phyloP scores from a whole-genome alignment of 1,140 invertebrate genomes.

The Ladona fulva region DNA sequence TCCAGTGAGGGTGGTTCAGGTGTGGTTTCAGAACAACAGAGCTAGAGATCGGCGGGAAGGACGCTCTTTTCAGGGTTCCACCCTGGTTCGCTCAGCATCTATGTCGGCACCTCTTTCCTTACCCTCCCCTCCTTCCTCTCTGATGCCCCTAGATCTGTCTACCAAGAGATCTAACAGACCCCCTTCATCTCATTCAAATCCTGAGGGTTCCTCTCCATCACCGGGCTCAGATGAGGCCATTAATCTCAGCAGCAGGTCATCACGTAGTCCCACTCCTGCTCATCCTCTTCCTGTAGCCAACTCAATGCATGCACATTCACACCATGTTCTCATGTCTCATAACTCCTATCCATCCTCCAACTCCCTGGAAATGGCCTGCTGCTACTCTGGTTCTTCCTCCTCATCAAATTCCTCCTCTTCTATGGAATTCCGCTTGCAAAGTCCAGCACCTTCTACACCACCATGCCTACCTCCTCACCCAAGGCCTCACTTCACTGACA shows the following conservation, averaged over 20 bases:
- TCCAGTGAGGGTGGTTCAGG: conserved; percentile 85
- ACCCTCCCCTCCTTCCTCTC: conserved; percentile 31
- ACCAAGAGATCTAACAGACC: conserved; percentile 54
- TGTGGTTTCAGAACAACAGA: conserved; percentile 96
- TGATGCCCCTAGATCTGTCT: conserved; percentile 73
- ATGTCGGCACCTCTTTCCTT: no score
- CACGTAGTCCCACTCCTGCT: conserved; percentile 49
- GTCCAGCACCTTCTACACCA: conserved; percentile 17
- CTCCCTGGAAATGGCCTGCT: conserved; percentile 18
- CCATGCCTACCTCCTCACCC: conserved; percentile 17
- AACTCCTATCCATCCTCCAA: conserved; percentile 20
- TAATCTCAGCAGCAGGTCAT: conserved; percentile 59
- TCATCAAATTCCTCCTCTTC: neutral
- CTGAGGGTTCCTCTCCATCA: conserved; percentile 17
- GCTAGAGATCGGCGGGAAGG: conserved; percentile 78
- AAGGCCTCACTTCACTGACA: neutral
- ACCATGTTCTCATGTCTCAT: neutral
- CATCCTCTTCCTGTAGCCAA: conserved; percentile 38
- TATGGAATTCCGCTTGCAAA: neutral
- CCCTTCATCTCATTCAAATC: conserved; percentile 23
- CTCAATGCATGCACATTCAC: conserved; percentile 23
- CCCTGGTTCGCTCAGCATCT: conserved; percentile 24
- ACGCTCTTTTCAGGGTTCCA: conserved; percentile 36
- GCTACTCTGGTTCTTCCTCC: neutral
- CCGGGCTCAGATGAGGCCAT: conserved; percentile 25